A percentile compares a stretch with the other conserved stretches of the same genome.
Conservation (phyloP, 1,140 invertebrate species). For the Hycleus cichorii region DNA sequence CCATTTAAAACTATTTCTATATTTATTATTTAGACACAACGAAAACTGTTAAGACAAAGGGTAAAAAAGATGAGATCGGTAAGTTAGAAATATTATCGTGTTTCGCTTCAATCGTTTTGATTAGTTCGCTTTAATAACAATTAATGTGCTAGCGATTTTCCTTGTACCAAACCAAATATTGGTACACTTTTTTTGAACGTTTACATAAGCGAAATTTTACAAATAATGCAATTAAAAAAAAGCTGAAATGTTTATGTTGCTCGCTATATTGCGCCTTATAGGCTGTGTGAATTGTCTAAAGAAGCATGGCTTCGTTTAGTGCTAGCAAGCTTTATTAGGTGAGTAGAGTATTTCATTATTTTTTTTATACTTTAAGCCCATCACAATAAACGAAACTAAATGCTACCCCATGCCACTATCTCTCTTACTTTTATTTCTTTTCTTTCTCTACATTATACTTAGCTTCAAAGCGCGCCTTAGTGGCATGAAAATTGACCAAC, state of each 20-base stretch:
- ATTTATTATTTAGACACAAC: slow-evolving; percentile 22
- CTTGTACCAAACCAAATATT: too few species aligned
- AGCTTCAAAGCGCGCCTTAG: too few species aligned
- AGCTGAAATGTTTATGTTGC: slow-evolving; percentile 11
- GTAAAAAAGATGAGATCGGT: slow-evolving; percentile 28
- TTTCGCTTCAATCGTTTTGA: background rate
- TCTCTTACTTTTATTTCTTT: slow-evolving; percentile 3
- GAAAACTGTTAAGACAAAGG: slow-evolving; percentile 24
- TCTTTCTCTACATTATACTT: too few species aligned
- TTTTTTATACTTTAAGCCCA: too few species aligned
- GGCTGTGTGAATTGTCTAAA: background rate
- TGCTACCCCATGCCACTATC: slow-evolving; percentile 9
- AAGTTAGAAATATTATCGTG: slow-evolving; percentile 12
- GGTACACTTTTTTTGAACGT: too few species aligned
- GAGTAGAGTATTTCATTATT: slow-evolving; percentile 8
- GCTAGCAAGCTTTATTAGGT: slow-evolving; percentile 16
- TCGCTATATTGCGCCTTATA: background rate
- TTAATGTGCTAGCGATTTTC: background rate
- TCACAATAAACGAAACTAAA: background rate
- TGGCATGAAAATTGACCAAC: slow-evolving; percentile 8
- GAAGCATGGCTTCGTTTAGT: slow-evolving; percentile 20
- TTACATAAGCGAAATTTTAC: background rate
- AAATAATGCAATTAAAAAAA: slow-evolving; percentile 2
- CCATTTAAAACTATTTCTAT: background rate
- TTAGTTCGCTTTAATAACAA: slow-evolving; percentile 3